Conservation (phyloP, 1,140 invertebrate species). For the Eufriesea mexicana region DNA sequence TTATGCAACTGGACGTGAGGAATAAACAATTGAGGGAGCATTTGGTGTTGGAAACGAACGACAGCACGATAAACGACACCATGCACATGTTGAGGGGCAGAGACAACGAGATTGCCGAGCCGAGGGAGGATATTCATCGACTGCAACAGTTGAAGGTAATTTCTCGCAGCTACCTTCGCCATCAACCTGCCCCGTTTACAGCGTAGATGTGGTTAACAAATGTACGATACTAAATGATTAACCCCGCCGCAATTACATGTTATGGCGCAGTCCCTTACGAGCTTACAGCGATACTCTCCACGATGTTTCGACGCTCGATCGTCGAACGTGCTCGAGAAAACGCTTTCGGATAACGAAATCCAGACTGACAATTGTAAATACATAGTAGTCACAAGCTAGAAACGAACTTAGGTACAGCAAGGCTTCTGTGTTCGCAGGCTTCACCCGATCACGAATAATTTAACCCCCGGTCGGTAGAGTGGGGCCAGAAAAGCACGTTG, state of each 20-base stretch:
- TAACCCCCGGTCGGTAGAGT: neutral
- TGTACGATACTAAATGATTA: slow-evolving; percentile 73
- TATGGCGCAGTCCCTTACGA: slow-evolving; percentile 66
- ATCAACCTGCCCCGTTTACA: slow-evolving; percentile 14
- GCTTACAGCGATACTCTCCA: slow-evolving; percentile 49
- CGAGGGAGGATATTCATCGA: slow-evolving; percentile 80
- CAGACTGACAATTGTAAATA: slow-evolving; percentile 28
- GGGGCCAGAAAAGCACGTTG: too few species aligned
- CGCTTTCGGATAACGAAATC: neutral
- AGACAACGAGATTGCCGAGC: slow-evolving; percentile 79
- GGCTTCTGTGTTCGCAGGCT: slow-evolving; percentile 33
- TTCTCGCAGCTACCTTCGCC: neutral
- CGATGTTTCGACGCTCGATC: neutral
- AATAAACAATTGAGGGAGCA: slow-evolving; percentile 90
- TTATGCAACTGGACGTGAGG: slow-evolving; percentile 89
- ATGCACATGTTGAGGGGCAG: slow-evolving; percentile 76
- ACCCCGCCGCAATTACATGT: slow-evolving; percentile 73
- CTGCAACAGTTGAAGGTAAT: slow-evolving; percentile 80
- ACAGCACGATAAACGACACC: slow-evolving; percentile 72
- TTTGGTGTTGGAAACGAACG: slow-evolving; percentile 85
- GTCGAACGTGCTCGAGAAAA: neutral
- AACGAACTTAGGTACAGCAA: slow-evolving; percentile 33
- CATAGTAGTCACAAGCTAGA: neutral
- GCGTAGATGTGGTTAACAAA: slow-evolving; percentile 75
- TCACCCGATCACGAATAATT: neutral